Evolutionary conservation across 2,113 vertebrate genomes (phyloP).

Genomic region (Pachypanchax playfairii): DNA sequence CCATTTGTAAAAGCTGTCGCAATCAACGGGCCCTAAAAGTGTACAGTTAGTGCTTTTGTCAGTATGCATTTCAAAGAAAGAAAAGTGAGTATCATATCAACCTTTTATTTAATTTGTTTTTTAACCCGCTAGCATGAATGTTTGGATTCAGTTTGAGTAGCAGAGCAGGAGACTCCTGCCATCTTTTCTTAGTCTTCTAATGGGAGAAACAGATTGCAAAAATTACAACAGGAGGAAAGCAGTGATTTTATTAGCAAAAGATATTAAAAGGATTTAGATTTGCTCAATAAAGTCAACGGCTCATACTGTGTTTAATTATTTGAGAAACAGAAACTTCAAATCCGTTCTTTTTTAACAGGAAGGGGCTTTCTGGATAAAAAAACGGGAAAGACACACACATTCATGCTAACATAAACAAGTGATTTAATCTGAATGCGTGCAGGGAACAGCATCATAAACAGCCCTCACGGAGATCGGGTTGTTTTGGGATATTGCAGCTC

Average conservation of each 20-base stretch:
- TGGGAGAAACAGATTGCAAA: conserved; percentile 24
- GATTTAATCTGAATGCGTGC: conserved; percentile 63
- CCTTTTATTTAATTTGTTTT: conserved; percentile 40
- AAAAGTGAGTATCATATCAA: conserved; percentile 82
- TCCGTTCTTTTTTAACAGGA: conserved; percentile 10
- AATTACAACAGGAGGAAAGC: conserved; percentile 28
- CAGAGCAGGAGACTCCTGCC: conserved; percentile 41
- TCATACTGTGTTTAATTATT: conserved; percentile 22
- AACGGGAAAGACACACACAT: conserved; percentile 53
- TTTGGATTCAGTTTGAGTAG: conserved; percentile 57
- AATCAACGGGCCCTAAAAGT: conserved; percentile 99
- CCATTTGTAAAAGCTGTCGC: conserved; percentile 99
- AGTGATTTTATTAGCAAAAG: conserved; percentile 13
- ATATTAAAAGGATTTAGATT: conserved; percentile 33
- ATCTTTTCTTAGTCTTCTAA: conserved; percentile 19
- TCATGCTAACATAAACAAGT: conserved; percentile 86
- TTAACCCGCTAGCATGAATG: conserved; percentile 85
- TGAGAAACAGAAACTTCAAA: conserved; percentile 3
- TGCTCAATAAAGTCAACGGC: conserved; percentile 15
- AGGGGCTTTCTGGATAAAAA: conserved; percentile 7
- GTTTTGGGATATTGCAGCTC: conserved; percentile 38
- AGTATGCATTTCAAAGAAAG: conserved; percentile 84
- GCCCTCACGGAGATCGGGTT: conserved; percentile 32
- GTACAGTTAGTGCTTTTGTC: conserved; percentile 95
- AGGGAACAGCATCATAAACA: conserved; percentile 47